These are phyloP conservation scores for Lasioglossum calceatum DNA, from an alignment of 2,888 invertebrate genomes.

Conservation along the genomic window DNA sequence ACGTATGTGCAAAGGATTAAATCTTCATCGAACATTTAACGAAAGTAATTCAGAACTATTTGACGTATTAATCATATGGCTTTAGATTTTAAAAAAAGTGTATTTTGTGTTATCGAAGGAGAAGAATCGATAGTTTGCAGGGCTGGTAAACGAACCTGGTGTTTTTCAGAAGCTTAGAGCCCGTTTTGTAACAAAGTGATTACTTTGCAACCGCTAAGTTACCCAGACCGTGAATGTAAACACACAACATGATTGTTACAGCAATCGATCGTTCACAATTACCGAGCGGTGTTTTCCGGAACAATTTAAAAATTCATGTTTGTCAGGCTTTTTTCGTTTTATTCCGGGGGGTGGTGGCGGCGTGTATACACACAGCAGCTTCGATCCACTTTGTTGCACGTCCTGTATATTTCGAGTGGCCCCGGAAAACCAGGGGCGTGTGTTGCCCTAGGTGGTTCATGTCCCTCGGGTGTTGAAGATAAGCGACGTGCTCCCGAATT, in stretches of 20 bases:
- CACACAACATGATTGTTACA: neutral
- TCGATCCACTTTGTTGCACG: conserved; percentile 6
- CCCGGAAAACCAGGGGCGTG: neutral
- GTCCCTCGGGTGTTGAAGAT: conserved; percentile 21
- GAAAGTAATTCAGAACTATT: too few species aligned
- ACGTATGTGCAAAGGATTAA: neutral
- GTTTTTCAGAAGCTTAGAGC: neutral
- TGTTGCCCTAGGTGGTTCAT: conserved; percentile 14
- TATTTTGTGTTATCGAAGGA: neutral
- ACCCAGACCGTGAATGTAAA: neutral
- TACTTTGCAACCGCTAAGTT: neutral
- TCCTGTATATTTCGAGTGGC: conserved; percentile 10
- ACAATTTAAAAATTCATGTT: conserved; percentile 15
- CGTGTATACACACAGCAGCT: neutral
- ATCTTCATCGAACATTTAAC: neutral
- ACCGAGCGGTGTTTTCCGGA: neutral
- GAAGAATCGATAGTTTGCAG: neutral
- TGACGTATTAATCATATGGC: too few species aligned
- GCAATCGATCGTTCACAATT: conserved; percentile 10
- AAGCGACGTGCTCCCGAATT: conserved; percentile 17
- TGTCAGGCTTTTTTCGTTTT: neutral
- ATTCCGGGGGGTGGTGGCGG: neutral
- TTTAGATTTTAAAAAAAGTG: neutral
- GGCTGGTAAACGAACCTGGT: neutral
- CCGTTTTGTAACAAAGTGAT: neutral